Conservation (phyloP, 2,888 invertebrate species). For the Amphipoea lucens region DNA sequence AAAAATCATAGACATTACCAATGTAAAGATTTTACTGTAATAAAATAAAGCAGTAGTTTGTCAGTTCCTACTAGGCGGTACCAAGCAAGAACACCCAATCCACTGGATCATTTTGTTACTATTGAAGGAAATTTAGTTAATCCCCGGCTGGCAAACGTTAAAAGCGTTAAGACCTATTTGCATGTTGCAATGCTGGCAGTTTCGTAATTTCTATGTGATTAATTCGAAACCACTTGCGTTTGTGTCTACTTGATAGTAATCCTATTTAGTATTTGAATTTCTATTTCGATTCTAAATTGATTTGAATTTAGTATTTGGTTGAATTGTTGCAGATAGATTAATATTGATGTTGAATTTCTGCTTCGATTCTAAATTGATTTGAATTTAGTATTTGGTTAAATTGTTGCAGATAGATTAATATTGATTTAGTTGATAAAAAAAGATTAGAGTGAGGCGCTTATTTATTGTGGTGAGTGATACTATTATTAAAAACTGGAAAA, state of each 20-base stretch:
- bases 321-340: neutral
- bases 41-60: slow-evolving; percentile 9
- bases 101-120: neutral
- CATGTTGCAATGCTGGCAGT: slow-evolving; percentile 51
- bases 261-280: slow-evolving; percentile 26
- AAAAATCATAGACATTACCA: too few relatives aligned
- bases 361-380: slow-evolving; percentile 5
- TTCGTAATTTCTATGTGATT: slow-evolving; percentile 40
- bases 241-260: too few relatives aligned
- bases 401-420: neutral
- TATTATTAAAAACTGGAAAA: too few relatives aligned
- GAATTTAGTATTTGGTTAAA: slow-evolving; percentile 6
- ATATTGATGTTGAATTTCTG: slow-evolving; percentile 7
- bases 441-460: too few relatives aligned
- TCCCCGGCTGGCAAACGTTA: slow-evolving; percentile 44
- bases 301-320: slow-evolving; percentile 13
- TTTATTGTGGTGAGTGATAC: too few relatives aligned
- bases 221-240: slow-evolving; percentile 20
- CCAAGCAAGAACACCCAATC: neutral
- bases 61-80: neutral
- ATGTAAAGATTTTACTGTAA: neutral
- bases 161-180: slow-evolving; percentile 53
- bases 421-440: too few relatives aligned
- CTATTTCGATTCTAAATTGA: slow-evolving; percentile 2
- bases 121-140: slow-evolving; percentile 40